Evolutionary conservation across 2,797 vertebrate genomes (phyloP).

Genomic region (Melanotaenia nigrans): DNA sequence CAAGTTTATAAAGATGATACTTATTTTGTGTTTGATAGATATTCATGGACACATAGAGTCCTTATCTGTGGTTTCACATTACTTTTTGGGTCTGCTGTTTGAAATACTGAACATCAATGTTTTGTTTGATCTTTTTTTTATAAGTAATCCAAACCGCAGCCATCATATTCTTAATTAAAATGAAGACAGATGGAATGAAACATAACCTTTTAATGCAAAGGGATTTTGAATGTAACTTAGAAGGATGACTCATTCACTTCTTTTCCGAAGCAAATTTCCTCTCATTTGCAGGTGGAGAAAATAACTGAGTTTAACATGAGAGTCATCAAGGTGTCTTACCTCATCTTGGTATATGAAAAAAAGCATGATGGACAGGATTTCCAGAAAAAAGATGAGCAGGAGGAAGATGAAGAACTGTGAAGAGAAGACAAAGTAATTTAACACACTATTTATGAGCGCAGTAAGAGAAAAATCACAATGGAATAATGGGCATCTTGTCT

Average conservation of each 20-base stretch:
- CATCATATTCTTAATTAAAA: conserved; percentile 34
- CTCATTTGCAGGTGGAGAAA: conserved; percentile 14
- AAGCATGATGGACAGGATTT: conserved; percentile 90
- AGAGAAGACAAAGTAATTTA: conserved; percentile 31
- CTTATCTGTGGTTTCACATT: no score
- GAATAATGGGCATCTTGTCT: conserved; percentile 24
- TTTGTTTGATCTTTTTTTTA: background rate
- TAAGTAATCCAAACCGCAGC: conserved; percentile 32
- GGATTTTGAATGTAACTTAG: conserved; percentile 48
- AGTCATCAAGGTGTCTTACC: conserved; percentile 80
- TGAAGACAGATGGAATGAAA: background rate
- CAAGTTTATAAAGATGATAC: conserved; percentile 6
- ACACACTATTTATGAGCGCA: conserved; percentile 15
- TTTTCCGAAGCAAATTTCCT: conserved; percentile 11
- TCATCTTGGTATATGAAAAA: conserved; percentile 96
- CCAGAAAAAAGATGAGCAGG: conserved; percentile 94
- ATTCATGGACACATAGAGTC: no score
- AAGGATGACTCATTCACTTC: conserved; percentile 15
- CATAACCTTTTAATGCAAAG: conserved; percentile 21
- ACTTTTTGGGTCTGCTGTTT: no score
- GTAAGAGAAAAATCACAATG: conserved; percentile 1
- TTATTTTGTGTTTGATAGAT: background rate
- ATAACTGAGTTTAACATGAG: conserved; percentile 21
- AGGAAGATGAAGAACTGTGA: conserved; percentile 96
- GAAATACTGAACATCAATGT: no score